A percentile compares a stretch with the other conserved stretches of the same genome.
These are phyloP conservation scores for Zophobas morio DNA, from an alignment of 1,140 invertebrate genomes.

Conservation along the genomic window DNA sequence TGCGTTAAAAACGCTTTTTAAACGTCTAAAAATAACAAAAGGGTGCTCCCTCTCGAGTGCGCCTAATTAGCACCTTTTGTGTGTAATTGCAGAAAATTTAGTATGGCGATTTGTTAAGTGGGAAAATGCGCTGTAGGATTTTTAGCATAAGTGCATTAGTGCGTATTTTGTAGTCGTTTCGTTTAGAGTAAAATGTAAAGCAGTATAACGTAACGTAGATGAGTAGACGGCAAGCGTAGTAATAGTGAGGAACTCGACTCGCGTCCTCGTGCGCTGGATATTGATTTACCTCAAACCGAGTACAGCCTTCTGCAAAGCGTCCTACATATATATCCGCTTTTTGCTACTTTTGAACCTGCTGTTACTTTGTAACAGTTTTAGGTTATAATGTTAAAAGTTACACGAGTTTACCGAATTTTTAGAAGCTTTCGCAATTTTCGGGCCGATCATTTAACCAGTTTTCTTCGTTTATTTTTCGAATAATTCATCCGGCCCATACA, in stretches of 20 bases:
- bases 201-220: constrained; percentile 30
- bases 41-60: background rate
- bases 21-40: constrained; percentile 11
- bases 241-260: constrained; percentile 47
- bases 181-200: constrained; percentile 17
- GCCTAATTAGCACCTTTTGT: constrained; percentile 2
- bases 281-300: constrained; percentile 47
- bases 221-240: constrained; percentile 33
- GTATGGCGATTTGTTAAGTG: background rate
- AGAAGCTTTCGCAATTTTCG: constrained; percentile 29
- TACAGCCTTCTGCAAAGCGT: constrained; percentile 45
- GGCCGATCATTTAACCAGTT: constrained; percentile 16
- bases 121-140: background rate
- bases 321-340: constrained; percentile 46
- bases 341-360: constrained; percentile 48
- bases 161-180: background rate
- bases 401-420: constrained; percentile 37
- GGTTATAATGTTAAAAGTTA: constrained; percentile 46
- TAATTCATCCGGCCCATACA: constrained; percentile 9
- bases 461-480: constrained; percentile 26
- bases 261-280: constrained; percentile 45
- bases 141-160: background rate
- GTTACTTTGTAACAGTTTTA: constrained; percentile 48
- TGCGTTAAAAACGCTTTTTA: constrained; percentile 1
- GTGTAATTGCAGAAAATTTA: background rate